Conservation (phyloP, 2,113 vertebrate genomes). For the Mustela lutreola region DNA sequence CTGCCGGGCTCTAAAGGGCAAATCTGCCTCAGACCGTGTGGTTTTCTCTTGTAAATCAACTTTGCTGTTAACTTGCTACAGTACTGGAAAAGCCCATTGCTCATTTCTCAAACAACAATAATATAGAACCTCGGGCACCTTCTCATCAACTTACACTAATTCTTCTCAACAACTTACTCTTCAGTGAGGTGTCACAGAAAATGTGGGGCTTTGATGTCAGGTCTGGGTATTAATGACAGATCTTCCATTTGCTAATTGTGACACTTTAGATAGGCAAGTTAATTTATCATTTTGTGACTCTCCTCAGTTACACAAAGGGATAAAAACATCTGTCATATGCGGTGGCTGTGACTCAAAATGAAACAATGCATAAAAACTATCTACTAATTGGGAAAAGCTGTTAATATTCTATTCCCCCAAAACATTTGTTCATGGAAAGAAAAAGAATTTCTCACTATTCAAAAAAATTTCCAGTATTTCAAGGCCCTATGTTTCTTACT, state of each 20-base stretch:
- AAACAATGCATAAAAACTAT: conserved; percentile 41
- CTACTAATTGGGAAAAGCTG: conserved; percentile 56
- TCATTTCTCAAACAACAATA: conserved; percentile 33
- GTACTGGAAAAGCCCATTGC: conserved; percentile 30
- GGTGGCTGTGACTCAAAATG: background rate
- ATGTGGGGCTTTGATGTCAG: background rate
- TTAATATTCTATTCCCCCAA: background rate
- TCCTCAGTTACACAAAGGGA: background rate
- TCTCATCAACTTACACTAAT: background rate
- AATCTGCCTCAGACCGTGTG: background rate
- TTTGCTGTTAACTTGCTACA: background rate
- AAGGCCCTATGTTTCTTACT: conserved; percentile 13
- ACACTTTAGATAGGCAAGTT: conserved; percentile 19
- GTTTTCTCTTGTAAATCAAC: background rate
- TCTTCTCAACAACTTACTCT: background rate
- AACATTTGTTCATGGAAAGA: background rate
- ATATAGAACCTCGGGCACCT: background rate
- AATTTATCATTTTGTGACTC: conserved; percentile 23
- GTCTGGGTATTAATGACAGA: conserved; percentile 3
- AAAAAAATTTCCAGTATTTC: background rate
- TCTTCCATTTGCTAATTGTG: background rate
- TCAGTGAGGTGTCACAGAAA: background rate
- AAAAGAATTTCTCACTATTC: conserved; percentile 25
- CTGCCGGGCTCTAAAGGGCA: background rate
- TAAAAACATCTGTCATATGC: conserved; percentile 15